phyloP scores from a whole-genome alignment of 2,113 vertebrate genomes.

The Phalacrocorax pelagicus region DNA sequence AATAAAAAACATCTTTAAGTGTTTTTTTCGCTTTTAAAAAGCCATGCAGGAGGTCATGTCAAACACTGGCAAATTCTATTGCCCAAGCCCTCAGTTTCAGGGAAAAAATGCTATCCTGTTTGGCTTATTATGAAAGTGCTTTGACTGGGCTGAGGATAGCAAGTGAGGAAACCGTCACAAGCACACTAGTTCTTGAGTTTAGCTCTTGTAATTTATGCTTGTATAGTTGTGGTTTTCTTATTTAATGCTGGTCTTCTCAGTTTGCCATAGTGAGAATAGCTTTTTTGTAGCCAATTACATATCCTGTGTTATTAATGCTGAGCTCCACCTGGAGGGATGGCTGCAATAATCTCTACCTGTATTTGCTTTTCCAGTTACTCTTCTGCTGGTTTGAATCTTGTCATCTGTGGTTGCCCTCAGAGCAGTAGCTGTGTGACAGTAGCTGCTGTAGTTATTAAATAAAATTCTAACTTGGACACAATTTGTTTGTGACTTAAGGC shows the following conservation, averaged over 20 bases:
- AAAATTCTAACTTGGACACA: not conserved
- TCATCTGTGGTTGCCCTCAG: not conserved
- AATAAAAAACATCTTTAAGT: too few relatives aligned
- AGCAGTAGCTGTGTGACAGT: too few relatives aligned
- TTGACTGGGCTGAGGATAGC: not conserved
- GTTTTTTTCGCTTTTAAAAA: not conserved
- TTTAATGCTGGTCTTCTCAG: not conserved
- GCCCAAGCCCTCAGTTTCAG: not conserved
- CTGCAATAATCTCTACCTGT: not conserved
- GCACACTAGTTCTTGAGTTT: too few relatives aligned
- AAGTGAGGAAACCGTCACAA: not conserved
- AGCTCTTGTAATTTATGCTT: not conserved
- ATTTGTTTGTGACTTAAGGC: not conserved
- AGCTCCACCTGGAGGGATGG: not conserved
- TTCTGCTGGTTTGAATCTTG: too few relatives aligned
- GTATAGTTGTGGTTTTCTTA: not conserved
- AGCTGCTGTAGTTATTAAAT: not conserved
- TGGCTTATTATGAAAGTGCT: too few relatives aligned
- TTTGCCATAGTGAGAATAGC: not conserved
- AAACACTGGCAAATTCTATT: not conserved
- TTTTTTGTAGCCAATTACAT: fast-evolving
- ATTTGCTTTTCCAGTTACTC: not conserved
- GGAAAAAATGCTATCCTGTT: not conserved
- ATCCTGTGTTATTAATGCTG: not conserved
- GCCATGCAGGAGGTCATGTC: not conserved